Base-by-base conservation (phyloP, 2,113 vertebrate genomes). In the Balaeniceps rex region DNA sequence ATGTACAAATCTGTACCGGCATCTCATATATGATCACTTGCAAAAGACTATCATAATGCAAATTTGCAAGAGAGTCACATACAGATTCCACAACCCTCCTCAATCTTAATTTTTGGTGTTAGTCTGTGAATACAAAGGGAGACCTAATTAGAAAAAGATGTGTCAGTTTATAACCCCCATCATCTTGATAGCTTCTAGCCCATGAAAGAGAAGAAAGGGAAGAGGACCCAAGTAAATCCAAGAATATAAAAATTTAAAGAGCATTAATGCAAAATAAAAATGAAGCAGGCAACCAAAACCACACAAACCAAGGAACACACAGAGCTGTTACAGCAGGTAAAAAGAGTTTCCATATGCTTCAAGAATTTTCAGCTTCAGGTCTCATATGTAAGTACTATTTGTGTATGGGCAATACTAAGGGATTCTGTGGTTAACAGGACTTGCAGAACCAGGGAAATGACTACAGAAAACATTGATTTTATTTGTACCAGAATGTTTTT, bases 1-100 rank as follows among this genome's bases (percentile, higher is more conserved):
- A 36, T 12, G 47, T 19, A 44, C 0, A 2, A 19, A 40, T 38
- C 36, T 36, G 25, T 26, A 38, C 0, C 4, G 34, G 19, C 54
- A 64, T 15, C n/a, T 68, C 7, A 1, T 5, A 15, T 10, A 16
- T 4, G 26, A 57, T 26, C 24, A 10, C 51, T 16, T 49, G 34
- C 51, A 79, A 60, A 71, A 64, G 38, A 28, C 40, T 15, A 12
- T 10, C 19, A 17, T 8, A 52, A 61, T 9, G 31, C 44, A 69
- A 16, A 54, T 47, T 40, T 58, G 36, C 42, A 47, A 51, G 58
- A 63, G 33, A 36, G 46, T 36, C 76, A 70, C 49, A 34, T 4
- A 36, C 11, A 33, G 64, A 64, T 52, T 38, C 26, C 44, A 64
- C 49, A 60, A 8, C 28, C 3, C 28, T 54, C 54, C 60, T 64